phyloP scores from a whole-genome alignment of 2,113 vertebrate genomes.

The Candoia aspera region DNA sequence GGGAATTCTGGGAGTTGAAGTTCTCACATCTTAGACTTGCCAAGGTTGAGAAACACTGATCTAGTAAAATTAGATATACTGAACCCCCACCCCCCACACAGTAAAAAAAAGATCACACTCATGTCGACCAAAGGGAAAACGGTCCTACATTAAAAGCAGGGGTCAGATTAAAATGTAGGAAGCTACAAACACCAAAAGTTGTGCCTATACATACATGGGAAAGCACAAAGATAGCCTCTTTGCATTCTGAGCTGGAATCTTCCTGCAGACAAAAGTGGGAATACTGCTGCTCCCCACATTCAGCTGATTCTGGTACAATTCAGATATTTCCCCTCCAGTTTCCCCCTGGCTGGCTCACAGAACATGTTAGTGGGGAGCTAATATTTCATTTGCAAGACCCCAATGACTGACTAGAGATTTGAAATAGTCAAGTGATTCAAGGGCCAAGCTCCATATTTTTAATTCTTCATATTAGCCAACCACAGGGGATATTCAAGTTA shows the following conservation, averaged over 20 bases:
- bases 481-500: not conserved
- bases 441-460: too few species aligned
- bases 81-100: not conserved
- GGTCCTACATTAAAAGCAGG: not conserved
- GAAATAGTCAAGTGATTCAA: not conserved
- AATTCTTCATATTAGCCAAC: not conserved
- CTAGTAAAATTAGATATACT: not conserved
- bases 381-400: not conserved
- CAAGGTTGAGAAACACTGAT: too few species aligned
- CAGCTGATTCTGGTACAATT: not conserved
- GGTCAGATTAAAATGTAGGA: not conserved
- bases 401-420: not conserved
- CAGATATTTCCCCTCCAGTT: not conserved
- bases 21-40: too few species aligned
- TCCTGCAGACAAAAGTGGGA: not conserved
- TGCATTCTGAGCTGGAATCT: not conserved
- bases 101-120: too few species aligned
- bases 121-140: too few species aligned
- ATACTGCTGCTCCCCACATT: not conserved
- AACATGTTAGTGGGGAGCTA: not conserved
- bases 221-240: not conserved
- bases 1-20: too few species aligned
- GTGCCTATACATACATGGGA: not conserved
- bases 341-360: not conserved
- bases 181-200: not conserved